phyloP scores from a whole-genome alignment of 2,113 vertebrate genomes.

The Murina feae region DNA sequence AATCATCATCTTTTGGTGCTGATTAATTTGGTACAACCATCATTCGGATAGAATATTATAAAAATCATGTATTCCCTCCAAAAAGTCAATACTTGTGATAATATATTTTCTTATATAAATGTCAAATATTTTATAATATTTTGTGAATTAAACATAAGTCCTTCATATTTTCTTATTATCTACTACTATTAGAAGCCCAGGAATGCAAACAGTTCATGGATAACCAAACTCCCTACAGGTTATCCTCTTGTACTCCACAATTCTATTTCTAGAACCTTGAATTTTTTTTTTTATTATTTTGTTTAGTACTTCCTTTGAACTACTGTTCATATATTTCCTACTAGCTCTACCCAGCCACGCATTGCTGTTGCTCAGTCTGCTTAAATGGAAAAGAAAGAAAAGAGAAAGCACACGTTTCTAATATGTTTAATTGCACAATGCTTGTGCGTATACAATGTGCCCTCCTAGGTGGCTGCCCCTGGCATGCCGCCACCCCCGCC shows the following conservation, averaged over 20 bases:
- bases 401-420: too few relatives aligned
- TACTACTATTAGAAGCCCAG: background rate
- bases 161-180: background rate
- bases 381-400: too few relatives aligned
- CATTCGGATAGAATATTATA: background rate
- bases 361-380: too few relatives aligned
- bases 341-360: too few relatives aligned
- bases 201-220: background rate
- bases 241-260: background rate
- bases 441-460: too few relatives aligned
- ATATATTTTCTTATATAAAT: background rate
- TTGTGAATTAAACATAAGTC: background rate
- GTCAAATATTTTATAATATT: background rate
- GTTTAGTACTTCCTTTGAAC: background rate
- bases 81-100: background rate
- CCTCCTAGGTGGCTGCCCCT: too few relatives aligned
- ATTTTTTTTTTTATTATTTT: background rate
- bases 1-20: background rate
- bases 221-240: background rate
- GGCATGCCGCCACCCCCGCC: too few relatives aligned
- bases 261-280: background rate
- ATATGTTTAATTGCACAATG: too few relatives aligned
- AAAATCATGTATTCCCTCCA: background rate
- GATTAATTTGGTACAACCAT: background rate
- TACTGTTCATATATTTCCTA: background rate